These are phyloP conservation scores for Tyto alba DNA, from an alignment of 2,113 vertebrate genomes.

Conservation along the genomic window DNA sequence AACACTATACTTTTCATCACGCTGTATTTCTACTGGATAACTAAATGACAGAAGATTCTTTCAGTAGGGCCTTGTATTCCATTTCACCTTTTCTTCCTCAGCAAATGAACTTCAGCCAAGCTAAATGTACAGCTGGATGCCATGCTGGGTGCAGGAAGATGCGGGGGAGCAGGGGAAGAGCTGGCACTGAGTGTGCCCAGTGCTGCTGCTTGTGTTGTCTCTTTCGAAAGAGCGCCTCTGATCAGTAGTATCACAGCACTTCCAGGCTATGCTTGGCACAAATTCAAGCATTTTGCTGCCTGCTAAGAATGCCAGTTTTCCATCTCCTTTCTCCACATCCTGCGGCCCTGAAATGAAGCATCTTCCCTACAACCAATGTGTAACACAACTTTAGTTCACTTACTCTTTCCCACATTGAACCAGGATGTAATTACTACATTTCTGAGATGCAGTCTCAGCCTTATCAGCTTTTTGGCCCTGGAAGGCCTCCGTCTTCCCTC, in stretches of 20 bases:
- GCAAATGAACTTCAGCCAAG: background rate
- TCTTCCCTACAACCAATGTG: background rate
- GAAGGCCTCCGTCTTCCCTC: background rate
- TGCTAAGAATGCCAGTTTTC: background rate
- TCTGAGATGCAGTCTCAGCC: background rate
- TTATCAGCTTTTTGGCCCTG: background rate
- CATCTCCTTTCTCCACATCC: background rate
- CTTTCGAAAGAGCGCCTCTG: background rate
- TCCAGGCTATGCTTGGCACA: background rate
- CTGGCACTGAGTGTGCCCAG: fast-evolving
- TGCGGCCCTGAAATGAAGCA: background rate
- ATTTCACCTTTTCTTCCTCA: background rate
- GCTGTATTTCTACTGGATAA: background rate
- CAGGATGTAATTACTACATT: background rate
- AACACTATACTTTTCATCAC: background rate
- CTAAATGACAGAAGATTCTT: background rate
- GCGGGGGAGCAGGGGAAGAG: background rate
- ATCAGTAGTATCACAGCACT: background rate
- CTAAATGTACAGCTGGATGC: background rate
- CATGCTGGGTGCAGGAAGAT: background rate
- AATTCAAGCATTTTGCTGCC: background rate
- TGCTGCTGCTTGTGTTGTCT: background rate
- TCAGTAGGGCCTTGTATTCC: background rate
- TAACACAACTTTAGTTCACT: background rate
- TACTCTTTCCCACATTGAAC: background rate